A percentile compares a stretch with the other conserved stretches of the same genome.
Evolutionary conservation across 2,888 invertebrate genomes (phyloP).

Genomic region (Melolontha melolontha): DNA sequence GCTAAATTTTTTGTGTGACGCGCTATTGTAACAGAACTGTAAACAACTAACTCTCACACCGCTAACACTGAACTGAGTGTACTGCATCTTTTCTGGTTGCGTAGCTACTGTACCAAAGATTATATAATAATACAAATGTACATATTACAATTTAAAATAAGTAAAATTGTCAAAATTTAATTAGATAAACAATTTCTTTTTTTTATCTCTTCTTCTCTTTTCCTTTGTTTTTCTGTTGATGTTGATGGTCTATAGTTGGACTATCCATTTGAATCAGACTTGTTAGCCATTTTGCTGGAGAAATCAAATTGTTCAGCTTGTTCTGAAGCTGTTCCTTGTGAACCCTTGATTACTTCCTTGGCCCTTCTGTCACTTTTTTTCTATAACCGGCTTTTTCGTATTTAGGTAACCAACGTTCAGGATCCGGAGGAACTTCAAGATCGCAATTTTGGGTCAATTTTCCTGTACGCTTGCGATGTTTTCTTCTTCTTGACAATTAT

Average conservation of each 20-base stretch:
- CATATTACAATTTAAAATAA: constrained; percentile 17
- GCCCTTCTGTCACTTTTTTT: constrained; percentile 84
- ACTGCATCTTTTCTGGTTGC: too few relatives aligned
- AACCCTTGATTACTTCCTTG: constrained; percentile 86
- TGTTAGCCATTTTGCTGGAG: constrained; percentile 56
- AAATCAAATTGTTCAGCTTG: constrained; percentile 81
- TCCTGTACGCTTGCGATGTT: constrained; percentile 83
- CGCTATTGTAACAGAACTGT: too few relatives aligned
- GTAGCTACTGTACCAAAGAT: constrained; percentile 24
- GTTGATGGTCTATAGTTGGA: constrained; percentile 59
- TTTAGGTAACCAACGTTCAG: constrained; percentile 97
- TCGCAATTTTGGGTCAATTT: constrained; percentile 93
- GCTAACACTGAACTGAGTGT: too few relatives aligned
- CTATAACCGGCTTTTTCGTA: constrained; percentile 95
- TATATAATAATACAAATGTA: constrained; percentile 1
- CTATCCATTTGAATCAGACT: constrained; percentile 55
- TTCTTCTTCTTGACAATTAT: constrained; percentile 62
- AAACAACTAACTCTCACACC: too few relatives aligned
- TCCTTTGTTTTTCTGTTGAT: constrained; percentile 45
- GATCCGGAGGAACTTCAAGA: constrained; percentile 86
- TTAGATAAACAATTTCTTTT: not conserved
- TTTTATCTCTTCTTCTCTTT: constrained; percentile 62
- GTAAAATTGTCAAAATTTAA: constrained; percentile 10
- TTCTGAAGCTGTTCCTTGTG: constrained; percentile 86
- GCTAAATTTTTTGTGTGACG: too few relatives aligned